Conservation (phyloP, 2,888 invertebrate genomes). For the Barypeithes pellucidus region DNA sequence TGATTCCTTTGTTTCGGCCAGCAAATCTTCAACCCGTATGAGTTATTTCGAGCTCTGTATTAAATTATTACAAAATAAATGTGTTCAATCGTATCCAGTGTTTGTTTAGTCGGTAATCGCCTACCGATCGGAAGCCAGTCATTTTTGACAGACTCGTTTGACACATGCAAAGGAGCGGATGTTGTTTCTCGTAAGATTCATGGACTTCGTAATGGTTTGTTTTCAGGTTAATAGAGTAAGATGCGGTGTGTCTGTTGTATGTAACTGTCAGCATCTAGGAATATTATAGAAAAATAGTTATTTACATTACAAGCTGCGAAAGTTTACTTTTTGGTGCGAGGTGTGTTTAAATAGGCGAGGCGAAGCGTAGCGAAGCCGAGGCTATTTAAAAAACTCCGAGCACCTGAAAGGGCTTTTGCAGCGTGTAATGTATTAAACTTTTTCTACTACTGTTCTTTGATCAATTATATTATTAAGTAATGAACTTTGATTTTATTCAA, state of each 20-base stretch:
- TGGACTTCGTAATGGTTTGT: constrained; percentile 23
- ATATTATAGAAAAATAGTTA: too few relatives aligned
- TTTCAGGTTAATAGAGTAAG: constrained; percentile 20
- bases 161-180: constrained; percentile 21
- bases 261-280: constrained; percentile 10
- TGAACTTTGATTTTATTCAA: too few relatives aligned
- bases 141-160: constrained; percentile 27
- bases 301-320: too few relatives aligned
- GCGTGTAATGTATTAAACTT: too few relatives aligned
- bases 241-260: constrained; percentile 4
- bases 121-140: constrained; percentile 23
- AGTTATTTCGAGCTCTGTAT: constrained; percentile 21
- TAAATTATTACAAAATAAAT: constrained; percentile 26
- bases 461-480: too few relatives aligned
- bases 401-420: too few relatives aligned
- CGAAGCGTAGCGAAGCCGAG: too few relatives aligned
- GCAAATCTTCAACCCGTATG: neutral
- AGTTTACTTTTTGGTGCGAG: too few relatives aligned
- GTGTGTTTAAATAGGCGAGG: too few relatives aligned
- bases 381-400: too few relatives aligned
- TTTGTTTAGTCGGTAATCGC: constrained; percentile 23
- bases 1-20: constrained; percentile 9
- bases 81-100: constrained; percentile 21
- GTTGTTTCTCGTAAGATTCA: constrained; percentile 18
- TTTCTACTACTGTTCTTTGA: too few relatives aligned